phyloP scores from a whole-genome alignment of 2,797 vertebrate species.

The Pseudochaenichthys georgianus region DNA sequence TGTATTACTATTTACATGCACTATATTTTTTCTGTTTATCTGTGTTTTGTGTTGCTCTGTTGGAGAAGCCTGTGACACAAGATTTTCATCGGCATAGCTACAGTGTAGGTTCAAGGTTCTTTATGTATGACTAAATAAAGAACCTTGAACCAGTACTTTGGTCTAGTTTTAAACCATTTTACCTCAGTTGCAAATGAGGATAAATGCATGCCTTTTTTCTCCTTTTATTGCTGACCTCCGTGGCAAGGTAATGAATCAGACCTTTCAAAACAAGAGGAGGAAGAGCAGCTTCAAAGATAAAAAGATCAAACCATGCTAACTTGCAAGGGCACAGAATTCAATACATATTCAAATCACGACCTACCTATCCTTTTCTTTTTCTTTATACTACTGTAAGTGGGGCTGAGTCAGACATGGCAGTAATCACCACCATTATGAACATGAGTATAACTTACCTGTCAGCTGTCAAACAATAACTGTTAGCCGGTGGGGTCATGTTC shows the following conservation, averaged over 20 bases:
- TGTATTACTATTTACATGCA: too few relatives aligned
- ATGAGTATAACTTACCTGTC: constrained; percentile 2
- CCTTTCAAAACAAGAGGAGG: neutral
- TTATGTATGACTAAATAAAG: too few relatives aligned
- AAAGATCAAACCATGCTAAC: constrained; percentile 11
- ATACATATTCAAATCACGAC: constrained; percentile 7
- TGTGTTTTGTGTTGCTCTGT: too few relatives aligned
- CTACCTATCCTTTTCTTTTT: neutral
- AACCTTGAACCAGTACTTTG: neutral
- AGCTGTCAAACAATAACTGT: too few relatives aligned
- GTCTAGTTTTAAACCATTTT: neutral
- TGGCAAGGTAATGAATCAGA: neutral
- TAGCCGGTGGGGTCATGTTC: neutral
- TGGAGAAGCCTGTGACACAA: too few relatives aligned
- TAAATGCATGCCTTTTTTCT: neutral
- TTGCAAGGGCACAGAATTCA: neutral
- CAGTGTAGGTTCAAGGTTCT: too few relatives aligned
- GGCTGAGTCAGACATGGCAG: neutral
- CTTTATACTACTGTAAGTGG: neutral
- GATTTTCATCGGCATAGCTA: too few relatives aligned
- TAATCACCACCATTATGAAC: neutral
- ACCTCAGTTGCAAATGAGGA: neutral
- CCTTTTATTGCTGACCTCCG: neutral
- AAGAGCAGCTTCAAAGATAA: neutral
- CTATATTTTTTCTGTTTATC: too few relatives aligned